Conservation (phyloP, 2,113 vertebrate genomes). For the Rafetus swinhoei region DNA sequence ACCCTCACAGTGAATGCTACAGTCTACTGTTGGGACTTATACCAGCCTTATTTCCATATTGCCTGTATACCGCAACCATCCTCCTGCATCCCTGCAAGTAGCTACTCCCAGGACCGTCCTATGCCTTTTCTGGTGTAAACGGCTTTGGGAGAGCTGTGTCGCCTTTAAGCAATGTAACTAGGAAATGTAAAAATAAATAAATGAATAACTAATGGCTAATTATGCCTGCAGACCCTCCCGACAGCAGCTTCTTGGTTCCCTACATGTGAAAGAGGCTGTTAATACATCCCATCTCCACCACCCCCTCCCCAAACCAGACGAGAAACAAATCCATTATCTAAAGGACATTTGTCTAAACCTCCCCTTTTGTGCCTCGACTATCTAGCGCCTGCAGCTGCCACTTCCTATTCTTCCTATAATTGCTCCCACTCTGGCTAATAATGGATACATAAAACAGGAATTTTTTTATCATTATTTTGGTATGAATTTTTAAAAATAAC, state of each 20-base stretch:
- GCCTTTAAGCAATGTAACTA: conserved; percentile 1
- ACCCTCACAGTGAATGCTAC: not conserved
- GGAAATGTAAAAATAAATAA: not conserved
- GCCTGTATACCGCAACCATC: not conserved
- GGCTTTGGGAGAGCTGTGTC: not conserved
- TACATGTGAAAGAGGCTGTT: not conserved
- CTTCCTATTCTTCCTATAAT: conserved; percentile 75
- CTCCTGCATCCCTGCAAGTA: not conserved
- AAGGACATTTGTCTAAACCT: conserved; percentile 67
- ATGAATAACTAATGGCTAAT: not conserved
- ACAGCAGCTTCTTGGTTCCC: conserved; percentile 4
- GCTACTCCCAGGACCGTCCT: not conserved
- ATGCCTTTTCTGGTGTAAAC: not conserved
- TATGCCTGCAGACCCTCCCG: conserved; percentile 5
- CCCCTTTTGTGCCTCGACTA: conserved; percentile 71
- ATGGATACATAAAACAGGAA: conserved; percentile 61
- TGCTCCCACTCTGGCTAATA: conserved; percentile 72
- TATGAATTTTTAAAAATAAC: conserved; percentile 55
- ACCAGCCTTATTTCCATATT: not conserved
- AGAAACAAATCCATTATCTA: conserved; percentile 71
- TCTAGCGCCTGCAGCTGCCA: conserved; percentile 75
- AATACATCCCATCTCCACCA: conserved; percentile 5
- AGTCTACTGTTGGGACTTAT: not conserved
- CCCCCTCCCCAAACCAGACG: conserved; percentile 4
- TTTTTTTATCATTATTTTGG: conserved; percentile 53